These are phyloP conservation scores for Glossophaga mutica DNA, from an alignment of 2,797 vertebrate species.

Conservation along the genomic window DNA sequence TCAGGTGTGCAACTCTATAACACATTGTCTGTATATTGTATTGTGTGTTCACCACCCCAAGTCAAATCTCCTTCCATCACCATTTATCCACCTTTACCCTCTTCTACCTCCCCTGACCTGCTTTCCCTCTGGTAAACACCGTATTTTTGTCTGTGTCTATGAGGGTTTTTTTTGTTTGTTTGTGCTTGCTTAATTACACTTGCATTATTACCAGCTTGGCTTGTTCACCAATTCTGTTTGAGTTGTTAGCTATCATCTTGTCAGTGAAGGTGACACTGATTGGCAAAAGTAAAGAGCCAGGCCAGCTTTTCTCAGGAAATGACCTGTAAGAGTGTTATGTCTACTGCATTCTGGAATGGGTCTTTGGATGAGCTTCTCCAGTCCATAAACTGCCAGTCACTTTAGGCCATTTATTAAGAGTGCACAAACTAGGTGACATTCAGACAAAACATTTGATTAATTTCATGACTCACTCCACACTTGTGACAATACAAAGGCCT, in stretches of 20 bases:
- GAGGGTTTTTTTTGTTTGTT: background rate
- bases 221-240: background rate
- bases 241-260: background rate
- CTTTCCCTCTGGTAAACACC: background rate
- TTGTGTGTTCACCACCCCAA: background rate
- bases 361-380: background rate
- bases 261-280: background rate
- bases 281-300: background rate
- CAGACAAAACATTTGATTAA: slow-evolving; percentile 41
- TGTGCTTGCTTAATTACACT: background rate
- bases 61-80: background rate
- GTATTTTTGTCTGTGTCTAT: background rate
- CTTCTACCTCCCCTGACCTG: accelerated
- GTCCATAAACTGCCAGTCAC: background rate
- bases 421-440: background rate
- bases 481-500: background rate
- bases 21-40: background rate
- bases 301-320: background rate
- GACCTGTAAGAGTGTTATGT: background rate
- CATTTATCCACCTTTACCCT: background rate
- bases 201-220: background rate
- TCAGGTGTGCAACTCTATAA: background rate
- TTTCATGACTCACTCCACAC: background rate
- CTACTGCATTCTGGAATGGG: background rate
- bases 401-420: slow-evolving; percentile 26